phyloP scores from a whole-genome alignment of 1,140 invertebrate genomes.

The Anthonomus grandis region DNA sequence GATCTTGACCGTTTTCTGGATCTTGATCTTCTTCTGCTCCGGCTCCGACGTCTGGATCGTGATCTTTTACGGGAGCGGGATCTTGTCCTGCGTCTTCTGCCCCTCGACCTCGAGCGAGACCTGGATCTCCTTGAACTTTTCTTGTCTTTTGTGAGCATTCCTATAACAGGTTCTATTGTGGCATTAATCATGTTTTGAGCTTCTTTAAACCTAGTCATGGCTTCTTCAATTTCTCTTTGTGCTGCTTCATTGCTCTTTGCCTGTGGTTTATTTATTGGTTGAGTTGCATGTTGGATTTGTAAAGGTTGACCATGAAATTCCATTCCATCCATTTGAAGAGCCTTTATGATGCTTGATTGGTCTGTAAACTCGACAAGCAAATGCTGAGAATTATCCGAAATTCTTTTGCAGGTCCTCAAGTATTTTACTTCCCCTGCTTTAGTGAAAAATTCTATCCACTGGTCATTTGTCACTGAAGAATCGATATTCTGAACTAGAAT shows the following conservation, averaged over 20 bases:
- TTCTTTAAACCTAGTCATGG: slow-evolving; percentile 94
- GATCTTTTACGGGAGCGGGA: slow-evolving; percentile 51
- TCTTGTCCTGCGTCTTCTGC: slow-evolving; percentile 44
- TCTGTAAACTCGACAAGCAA: slow-evolving; percentile 93
- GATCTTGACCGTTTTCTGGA: slow-evolving; percentile 57
- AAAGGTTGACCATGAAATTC: slow-evolving; percentile 63
- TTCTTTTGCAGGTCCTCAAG: slow-evolving; percentile 83
- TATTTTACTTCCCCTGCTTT: slow-evolving; percentile 94
- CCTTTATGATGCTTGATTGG: slow-evolving; percentile 82
- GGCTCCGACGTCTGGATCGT: slow-evolving; percentile 47
- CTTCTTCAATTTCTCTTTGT: slow-evolving; percentile 93
- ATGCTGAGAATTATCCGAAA: slow-evolving; percentile 72
- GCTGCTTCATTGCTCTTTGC: slow-evolving; percentile 93
- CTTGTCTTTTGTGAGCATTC: slow-evolving; percentile 80
- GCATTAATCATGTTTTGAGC: slow-evolving; percentile 91
- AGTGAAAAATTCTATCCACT: slow-evolving; percentile 82
- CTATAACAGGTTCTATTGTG: slow-evolving; percentile 86
- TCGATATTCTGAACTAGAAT: slow-evolving; percentile 78
- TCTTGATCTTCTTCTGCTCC: slow-evolving; percentile 47
- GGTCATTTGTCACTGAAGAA: slow-evolving; percentile 60
- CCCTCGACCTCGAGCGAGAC: slow-evolving; percentile 51
- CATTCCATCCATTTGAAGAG: slow-evolving; percentile 81
- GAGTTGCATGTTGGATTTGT: slow-evolving; percentile 83
- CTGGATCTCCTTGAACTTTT: slow-evolving; percentile 54
- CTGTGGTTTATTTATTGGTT: slow-evolving; percentile 88